Evolutionary conservation across 2,113 vertebrate genomes (phyloP), one percentile per base, ranked within the genome.

Genomic region (Fulica atra): DNA sequence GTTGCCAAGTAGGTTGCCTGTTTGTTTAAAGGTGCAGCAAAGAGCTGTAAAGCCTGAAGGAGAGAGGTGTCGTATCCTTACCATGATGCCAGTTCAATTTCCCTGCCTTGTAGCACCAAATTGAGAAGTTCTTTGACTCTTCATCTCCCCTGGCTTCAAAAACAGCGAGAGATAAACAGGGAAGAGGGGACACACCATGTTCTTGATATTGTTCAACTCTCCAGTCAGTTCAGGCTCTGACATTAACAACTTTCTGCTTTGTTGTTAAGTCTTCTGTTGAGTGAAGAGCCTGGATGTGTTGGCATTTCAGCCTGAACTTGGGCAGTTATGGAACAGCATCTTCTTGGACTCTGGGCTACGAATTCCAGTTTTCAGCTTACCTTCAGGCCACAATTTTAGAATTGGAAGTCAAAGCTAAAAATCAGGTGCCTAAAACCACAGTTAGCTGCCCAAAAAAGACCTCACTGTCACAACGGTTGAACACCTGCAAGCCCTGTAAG

Each of bases 161-260:
- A 93, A 72, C 46, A 93, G 86, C 40, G 93, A 89, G 63, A 95
- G 66, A 76, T 92, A 96, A 96, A 96, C 88, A 97, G 95, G 92
- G 94, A 96, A 94, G 93, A 40, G 86, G 38, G 63, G 70, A 92
- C 81, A 91, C 88, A 95, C 91, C 57, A 93, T 90, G 80, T 87
- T 71, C 81, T 96, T 91, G 36, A 93, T 88, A 84, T 33, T 88
- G 92, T 92, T 89, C 50, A 65, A 46, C 66, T 95, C 81, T 92
- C 53, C 68, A 90, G 66, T 63, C 53, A 40, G 65, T 72, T 89
- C 0, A 1, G 53, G 56, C 78, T 85, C 73, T 85, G 88, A 82
- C 93, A 92, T 69, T 89, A 89, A 94, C 91, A 93, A 65, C 93
- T 96, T 94, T 91, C 96, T 93, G 86, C 91, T 95, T 94, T 92